Evolutionary conservation across 1,140 invertebrate genomes (phyloP).

Genomic region (Druon quercuslanigerum): DNA sequence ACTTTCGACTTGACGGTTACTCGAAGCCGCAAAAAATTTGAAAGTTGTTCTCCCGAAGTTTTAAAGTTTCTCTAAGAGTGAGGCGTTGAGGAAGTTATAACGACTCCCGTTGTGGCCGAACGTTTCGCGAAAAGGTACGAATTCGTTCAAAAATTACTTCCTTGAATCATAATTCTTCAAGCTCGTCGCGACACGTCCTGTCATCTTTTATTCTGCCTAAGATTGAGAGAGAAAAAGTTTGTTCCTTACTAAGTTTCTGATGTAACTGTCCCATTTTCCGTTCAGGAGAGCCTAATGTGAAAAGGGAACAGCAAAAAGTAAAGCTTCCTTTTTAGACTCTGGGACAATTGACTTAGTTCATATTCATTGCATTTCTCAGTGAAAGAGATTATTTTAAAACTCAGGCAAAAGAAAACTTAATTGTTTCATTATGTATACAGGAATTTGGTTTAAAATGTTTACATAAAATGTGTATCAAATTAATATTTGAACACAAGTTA

Average conservation of each 20-base stretch:
- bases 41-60: constrained; percentile 10
- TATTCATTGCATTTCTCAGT: too few relatives aligned
- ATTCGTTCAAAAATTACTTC: constrained; percentile 26
- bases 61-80: background rate
- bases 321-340: background rate
- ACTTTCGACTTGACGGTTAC: background rate
- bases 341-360: background rate
- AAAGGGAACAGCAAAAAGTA: background rate
- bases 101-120: constrained; percentile 20
- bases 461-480: too few relatives aligned
- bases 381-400: too few relatives aligned
- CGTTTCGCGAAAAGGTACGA: constrained; percentile 4
- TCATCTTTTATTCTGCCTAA: constrained; percentile 24
- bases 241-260: constrained; percentile 12
- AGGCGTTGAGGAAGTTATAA: constrained; percentile 26
- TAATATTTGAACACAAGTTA: too few relatives aligned
- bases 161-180: constrained; percentile 16
- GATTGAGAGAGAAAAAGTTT: constrained; percentile 28
- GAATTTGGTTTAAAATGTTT: too few relatives aligned
- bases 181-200: constrained; percentile 15
- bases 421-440: too few relatives aligned
- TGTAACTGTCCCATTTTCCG: background rate
- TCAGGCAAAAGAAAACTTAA: too few relatives aligned
- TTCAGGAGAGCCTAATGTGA: background rate
- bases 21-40: constrained; percentile 6